A percentile compares a stretch with the other conserved stretches of the same genome.
These are phyloP conservation scores for Alaudala cheleensis DNA, from an alignment of 2,113 vertebrate species.

Conservation along the genomic window DNA sequence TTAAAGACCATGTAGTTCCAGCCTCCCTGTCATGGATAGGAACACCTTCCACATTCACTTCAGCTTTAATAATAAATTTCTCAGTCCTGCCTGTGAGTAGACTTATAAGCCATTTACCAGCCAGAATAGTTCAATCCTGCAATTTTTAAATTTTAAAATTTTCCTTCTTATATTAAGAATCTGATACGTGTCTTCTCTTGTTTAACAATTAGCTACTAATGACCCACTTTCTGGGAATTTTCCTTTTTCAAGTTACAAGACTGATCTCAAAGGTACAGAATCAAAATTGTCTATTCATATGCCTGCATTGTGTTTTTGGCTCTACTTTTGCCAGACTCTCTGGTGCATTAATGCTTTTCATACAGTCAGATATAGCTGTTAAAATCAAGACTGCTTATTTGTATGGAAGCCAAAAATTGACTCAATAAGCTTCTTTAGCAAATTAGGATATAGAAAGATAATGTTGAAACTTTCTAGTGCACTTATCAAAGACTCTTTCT, in stretches of 20 bases:
- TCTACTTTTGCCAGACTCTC: background rate
- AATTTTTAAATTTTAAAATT: background rate
- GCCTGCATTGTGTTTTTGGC: background rate
- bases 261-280: background rate
- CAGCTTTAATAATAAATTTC: background rate
- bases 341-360: background rate
- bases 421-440: background rate
- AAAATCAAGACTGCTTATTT: background rate
- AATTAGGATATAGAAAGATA: background rate
- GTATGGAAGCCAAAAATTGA: background rate
- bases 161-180: background rate
- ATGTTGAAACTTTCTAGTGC: background rate
- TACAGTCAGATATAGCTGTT: background rate
- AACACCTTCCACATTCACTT: background rate
- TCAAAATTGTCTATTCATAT: background rate
- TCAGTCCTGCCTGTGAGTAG: background rate
- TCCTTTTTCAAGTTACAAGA: background rate
- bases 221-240: background rate
- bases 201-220: background rate
- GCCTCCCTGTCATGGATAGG: fast-evolving
- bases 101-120: background rate
- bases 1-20: background rate
- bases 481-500: background rate
- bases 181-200: background rate
- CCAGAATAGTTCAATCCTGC: background rate